Percentiles rank a stretch among this genome's conserved stretches.
phyloP scores from a whole-genome alignment of 2,113 vertebrate genomes.

The Lagopus leucura region DNA sequence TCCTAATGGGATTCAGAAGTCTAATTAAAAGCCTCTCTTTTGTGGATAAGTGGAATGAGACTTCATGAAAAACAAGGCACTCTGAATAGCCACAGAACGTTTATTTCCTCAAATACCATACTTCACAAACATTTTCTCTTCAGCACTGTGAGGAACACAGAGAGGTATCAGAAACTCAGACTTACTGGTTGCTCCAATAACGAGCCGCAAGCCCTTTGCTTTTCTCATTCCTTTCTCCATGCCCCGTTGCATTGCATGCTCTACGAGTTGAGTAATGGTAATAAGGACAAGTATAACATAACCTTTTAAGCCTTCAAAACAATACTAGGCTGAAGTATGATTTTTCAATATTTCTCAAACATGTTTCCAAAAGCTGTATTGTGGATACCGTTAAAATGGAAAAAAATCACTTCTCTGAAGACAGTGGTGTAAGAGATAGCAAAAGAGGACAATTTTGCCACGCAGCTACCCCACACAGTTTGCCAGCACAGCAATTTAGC shows the following conservation, averaged over 20 bases:
- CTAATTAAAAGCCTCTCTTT: constrained; percentile 80
- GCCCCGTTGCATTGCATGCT: background rate
- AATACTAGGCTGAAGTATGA: background rate
- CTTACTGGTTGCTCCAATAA: background rate
- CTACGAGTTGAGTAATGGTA: background rate
- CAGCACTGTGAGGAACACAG: constrained; percentile 11
- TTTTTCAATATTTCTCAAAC: background rate
- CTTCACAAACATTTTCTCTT: constrained; percentile 12
- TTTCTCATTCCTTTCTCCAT: background rate
- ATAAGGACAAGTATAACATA: background rate
- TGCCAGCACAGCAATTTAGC: background rate
- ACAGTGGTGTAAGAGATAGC: rapidly evolving
- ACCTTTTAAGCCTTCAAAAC: background rate
- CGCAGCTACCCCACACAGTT: background rate
- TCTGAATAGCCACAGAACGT: constrained; percentile 61
- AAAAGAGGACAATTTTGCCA: background rate
- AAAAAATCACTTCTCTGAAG: background rate
- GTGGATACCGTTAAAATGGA: background rate
- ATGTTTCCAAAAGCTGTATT: background rate
- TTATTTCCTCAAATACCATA: constrained; percentile 52
- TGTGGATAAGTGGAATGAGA: constrained; percentile 71
- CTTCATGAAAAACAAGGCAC: constrained; percentile 58
- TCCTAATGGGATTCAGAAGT: constrained; percentile 79
- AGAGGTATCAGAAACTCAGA: background rate
- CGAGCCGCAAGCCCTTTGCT: background rate